A percentile compares a stretch with the other conserved stretches of the same genome.
phyloP scores from a whole-genome alignment of 1,140 invertebrate species.

The Pissodes strobi region DNA sequence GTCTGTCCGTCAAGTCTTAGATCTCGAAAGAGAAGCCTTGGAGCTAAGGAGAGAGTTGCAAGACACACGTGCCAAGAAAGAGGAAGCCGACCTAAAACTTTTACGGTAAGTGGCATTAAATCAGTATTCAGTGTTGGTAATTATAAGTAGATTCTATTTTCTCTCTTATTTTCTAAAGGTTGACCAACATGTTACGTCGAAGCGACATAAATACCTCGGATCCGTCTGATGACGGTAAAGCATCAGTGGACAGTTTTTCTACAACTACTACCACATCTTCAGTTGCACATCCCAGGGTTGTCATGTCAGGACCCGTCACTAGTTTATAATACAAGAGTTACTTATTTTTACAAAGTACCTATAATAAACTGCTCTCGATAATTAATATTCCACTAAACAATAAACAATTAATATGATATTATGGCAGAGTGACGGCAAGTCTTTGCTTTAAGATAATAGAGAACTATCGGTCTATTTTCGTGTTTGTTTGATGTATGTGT shows the following conservation, averaged over 20 bases:
- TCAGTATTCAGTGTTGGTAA: neutral
- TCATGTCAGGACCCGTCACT: conserved; percentile 54
- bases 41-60: conserved; percentile 58
- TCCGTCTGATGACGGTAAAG: conserved; percentile 48
- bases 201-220: conserved; percentile 45
- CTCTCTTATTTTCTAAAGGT: conserved; percentile 22
- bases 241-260: conserved; percentile 45
- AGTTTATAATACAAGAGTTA: too few relatives aligned
- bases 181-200: conserved; percentile 41
- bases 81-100: conserved; percentile 60
- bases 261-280: conserved; percentile 46
- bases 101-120: conserved; percentile 58
- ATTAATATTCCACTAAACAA: too few relatives aligned
- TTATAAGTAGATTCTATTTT: neutral
- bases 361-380: too few relatives aligned
- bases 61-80: conserved; percentile 58
- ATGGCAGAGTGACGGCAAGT: too few relatives aligned
- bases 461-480: too few relatives aligned
- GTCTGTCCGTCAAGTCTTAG: conserved; percentile 51
- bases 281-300: conserved; percentile 45
- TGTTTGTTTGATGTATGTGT: too few relatives aligned
- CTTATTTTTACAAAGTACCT: too few relatives aligned
- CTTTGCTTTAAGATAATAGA: too few relatives aligned
- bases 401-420: too few relatives aligned
- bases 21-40: conserved; percentile 52